A percentile compares a stretch with the other conserved stretches of the same genome.
Evolutionary conservation across 2,797 vertebrate species (phyloP).

Genomic region (Parotocinclus haroldoi): DNA sequence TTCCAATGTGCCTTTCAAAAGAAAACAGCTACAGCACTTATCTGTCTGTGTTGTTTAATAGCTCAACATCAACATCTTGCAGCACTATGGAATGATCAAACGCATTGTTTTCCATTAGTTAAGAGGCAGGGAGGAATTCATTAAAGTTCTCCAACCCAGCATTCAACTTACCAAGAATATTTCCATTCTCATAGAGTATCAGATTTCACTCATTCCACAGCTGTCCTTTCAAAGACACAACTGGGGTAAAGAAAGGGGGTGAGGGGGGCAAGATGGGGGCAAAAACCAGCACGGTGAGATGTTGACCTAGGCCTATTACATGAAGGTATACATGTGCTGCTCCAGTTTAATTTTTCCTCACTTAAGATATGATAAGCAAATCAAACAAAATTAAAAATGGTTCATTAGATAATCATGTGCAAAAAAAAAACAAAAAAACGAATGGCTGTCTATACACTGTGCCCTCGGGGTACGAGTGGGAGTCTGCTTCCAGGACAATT

Average conservation of each 20-base stretch:
- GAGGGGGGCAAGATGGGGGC: conserved; percentile 17
- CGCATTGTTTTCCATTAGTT: conserved; percentile 35
- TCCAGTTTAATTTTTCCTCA: too few species aligned
- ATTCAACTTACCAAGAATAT: conserved; percentile 22
- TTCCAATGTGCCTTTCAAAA: not conserved
- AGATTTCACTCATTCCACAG: conserved; percentile 38
- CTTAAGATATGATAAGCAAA: too few species aligned
- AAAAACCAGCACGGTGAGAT: not conserved
- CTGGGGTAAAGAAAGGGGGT: conserved; percentile 2
- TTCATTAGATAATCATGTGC: too few species aligned
- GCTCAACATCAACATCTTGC: conserved; percentile 30
- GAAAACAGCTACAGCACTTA: conserved; percentile 8
- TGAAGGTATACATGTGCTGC: too few species aligned
- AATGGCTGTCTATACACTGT: too few species aligned
- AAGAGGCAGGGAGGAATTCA: conserved; percentile 1
- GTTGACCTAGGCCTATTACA: too few species aligned
- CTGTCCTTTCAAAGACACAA: conserved; percentile 41
- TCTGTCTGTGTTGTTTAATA: conserved; percentile 18
- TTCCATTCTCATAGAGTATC: conserved; percentile 33
- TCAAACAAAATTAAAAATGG: too few species aligned
- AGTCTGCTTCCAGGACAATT: too few species aligned
- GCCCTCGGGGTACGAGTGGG: too few species aligned
- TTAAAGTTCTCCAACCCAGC: conserved; percentile 14
- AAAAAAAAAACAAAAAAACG: too few species aligned
- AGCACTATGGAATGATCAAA: conserved; percentile 29